Percentiles rank a stretch among this genome's conserved stretches.
These are phyloP conservation scores for Upupa epops DNA, from an alignment of 2,113 vertebrate genomes.

Conservation along the genomic window DNA sequence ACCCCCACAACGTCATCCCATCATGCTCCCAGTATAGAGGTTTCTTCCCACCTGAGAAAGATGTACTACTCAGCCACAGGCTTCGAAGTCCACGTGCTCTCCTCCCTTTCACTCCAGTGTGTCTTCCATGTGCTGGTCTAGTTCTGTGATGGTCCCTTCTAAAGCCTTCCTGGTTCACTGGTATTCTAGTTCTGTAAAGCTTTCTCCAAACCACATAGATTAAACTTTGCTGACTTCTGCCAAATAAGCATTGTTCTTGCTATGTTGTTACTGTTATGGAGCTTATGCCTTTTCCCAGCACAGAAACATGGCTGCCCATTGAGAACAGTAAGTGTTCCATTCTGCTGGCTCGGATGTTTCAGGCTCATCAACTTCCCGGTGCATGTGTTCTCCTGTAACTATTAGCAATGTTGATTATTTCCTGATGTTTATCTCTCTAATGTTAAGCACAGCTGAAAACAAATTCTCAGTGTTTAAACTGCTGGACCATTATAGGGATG, in stretches of 20 bases:
- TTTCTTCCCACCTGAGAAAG: slow-evolving; percentile 33
- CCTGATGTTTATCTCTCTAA: neutral
- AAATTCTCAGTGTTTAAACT: neutral
- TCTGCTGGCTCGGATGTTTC: neutral
- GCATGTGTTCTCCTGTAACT: neutral
- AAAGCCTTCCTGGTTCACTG: slow-evolving; percentile 10
- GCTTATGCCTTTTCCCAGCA: slow-evolving; percentile 15
- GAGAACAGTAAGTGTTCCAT: neutral
- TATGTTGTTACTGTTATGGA: neutral
- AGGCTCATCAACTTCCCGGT: neutral
- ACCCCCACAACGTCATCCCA: neutral
- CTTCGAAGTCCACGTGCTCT: neutral
- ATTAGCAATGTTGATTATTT: neutral
- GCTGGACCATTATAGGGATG: neutral
- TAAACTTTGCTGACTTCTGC: neutral
- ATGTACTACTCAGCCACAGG: neutral
- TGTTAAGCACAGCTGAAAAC: neutral
- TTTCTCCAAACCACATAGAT: neutral
- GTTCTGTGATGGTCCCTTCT: slow-evolving; percentile 84
- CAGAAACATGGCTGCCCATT: neutral
- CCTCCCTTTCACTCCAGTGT: slow-evolving; percentile 6
- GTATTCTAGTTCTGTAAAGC: neutral
- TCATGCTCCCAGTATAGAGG: slow-evolving; percentile 1
- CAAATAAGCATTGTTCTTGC: neutral
- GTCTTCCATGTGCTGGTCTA: slow-evolving; percentile 63